Conservation (phyloP, 2,113 vertebrate species). For the Ictalurus furcatus region DNA sequence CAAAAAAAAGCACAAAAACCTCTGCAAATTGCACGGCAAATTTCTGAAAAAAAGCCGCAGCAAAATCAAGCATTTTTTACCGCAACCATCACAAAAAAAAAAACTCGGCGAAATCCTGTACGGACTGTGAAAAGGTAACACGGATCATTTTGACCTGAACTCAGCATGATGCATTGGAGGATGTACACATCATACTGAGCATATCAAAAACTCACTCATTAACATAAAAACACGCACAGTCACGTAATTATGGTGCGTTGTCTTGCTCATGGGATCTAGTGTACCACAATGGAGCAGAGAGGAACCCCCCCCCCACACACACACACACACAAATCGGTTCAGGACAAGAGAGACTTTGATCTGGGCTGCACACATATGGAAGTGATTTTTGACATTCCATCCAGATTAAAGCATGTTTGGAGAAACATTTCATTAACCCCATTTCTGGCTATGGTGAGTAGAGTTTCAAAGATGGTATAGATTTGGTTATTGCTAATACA, state of each 20-base stretch:
- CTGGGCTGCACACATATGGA: slow-evolving; percentile 82
- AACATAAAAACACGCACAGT: background rate
- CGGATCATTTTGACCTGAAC: background rate
- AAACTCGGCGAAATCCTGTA: too few relatives aligned
- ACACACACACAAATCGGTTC: background rate
- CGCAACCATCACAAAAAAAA: too few relatives aligned
- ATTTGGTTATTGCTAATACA: slow-evolving; percentile 79
- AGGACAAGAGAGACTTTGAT: slow-evolving; percentile 67
- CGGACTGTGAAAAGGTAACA: background rate
- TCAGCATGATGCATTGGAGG: background rate
- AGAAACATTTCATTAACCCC: slow-evolving; percentile 74
- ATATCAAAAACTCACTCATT: background rate
- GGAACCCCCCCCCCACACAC: background rate
- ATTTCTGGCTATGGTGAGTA: slow-evolving; percentile 77
- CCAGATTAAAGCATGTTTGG: slow-evolving; percentile 82
- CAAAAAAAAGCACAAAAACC: too few relatives aligned
- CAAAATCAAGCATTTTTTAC: too few relatives aligned
- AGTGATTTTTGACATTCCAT: slow-evolving; percentile 84
- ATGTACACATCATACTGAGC: background rate
- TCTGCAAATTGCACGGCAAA: too few relatives aligned
- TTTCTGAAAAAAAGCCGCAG: too few relatives aligned
- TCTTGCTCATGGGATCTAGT: background rate
- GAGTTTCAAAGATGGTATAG: slow-evolving; percentile 81
- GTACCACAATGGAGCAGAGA: background rate
- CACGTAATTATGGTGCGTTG: background rate